phyloP scores from a whole-genome alignment of 2,888 invertebrate genomes.

The Dolichomitus sp. region DNA sequence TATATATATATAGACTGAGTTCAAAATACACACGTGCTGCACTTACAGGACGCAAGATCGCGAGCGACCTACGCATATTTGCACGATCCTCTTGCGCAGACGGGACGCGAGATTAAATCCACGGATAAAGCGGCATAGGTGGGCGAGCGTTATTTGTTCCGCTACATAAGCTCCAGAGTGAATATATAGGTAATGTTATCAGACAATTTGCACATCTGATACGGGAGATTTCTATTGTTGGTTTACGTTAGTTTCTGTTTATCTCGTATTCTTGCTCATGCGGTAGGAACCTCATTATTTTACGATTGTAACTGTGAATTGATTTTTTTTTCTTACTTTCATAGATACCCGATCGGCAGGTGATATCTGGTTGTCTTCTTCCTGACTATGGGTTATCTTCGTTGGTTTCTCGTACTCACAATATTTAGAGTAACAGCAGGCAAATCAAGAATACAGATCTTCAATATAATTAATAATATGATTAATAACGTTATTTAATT shows the following conservation, averaged over 20 bases:
- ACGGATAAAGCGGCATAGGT: conserved; percentile 63
- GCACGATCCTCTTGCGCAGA: conserved; percentile 51
- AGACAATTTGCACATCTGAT: conserved; percentile 65
- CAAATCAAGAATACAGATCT: background rate
- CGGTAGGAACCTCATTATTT: conserved; percentile 18
- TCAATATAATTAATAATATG: background rate
- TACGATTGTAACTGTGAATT: conserved; percentile 3
- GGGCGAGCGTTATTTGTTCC: conserved; percentile 69
- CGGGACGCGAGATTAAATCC: conserved; percentile 63
- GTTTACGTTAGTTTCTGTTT: conserved; percentile 11
- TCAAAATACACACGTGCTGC: conserved; percentile 25
- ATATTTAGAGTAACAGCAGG: background rate
- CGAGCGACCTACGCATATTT: conserved; percentile 64
- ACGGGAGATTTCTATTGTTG: conserved; percentile 50
- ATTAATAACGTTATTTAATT: background rate
- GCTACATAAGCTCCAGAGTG: conserved; percentile 57
- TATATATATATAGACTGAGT: background rate
- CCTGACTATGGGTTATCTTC: background rate
- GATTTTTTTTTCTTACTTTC: background rate
- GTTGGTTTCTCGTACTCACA: background rate
- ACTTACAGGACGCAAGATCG: conserved; percentile 52
- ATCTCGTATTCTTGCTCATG: conserved; percentile 5
- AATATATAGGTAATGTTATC: conserved; percentile 55
- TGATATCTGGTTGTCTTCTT: background rate
- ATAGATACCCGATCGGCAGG: background rate